These are phyloP conservation scores for Pangasius djambal DNA, from an alignment of 2,797 vertebrate species.

Conservation along the genomic window DNA sequence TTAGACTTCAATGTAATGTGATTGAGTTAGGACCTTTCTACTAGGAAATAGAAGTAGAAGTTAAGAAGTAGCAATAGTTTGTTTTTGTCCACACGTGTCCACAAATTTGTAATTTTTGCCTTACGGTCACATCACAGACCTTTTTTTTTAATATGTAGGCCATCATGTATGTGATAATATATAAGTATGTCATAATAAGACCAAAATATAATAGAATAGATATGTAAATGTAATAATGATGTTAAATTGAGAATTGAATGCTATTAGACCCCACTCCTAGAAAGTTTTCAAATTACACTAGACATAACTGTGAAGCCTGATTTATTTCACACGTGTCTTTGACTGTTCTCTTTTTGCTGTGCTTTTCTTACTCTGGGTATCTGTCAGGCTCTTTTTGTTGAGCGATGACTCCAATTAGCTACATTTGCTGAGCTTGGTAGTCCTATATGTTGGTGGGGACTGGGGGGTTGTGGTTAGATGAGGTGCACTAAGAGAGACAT, in stretches of 20 bases:
- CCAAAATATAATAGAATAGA: background rate
- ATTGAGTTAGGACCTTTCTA: background rate
- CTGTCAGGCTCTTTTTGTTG: conserved; percentile 5
- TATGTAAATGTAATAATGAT: background rate
- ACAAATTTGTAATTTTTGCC: background rate
- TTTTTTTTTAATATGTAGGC: background rate
- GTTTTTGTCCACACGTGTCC: background rate
- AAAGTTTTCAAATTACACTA: background rate
- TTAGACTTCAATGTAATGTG: background rate
- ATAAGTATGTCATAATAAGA: background rate
- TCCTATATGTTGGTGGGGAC: background rate
- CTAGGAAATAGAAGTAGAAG: background rate
- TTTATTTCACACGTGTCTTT: background rate
- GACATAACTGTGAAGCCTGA: background rate
- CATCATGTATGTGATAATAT: background rate
- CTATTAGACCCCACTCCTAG: background rate
- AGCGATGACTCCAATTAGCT: conserved; percentile 8
- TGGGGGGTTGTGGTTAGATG: background rate
- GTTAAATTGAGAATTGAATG: background rate
- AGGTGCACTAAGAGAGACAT: background rate
- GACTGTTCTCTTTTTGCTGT: background rate
- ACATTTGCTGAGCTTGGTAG: conserved; percentile 24
- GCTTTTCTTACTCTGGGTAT: background rate
- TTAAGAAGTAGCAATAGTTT: background rate
- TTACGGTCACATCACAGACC: background rate